A percentile compares a stretch with the other conserved stretches of the same genome.
Conservation (phyloP, 2,888 invertebrate genomes). For the Kuschelorhynchus macadamiae region DNA sequence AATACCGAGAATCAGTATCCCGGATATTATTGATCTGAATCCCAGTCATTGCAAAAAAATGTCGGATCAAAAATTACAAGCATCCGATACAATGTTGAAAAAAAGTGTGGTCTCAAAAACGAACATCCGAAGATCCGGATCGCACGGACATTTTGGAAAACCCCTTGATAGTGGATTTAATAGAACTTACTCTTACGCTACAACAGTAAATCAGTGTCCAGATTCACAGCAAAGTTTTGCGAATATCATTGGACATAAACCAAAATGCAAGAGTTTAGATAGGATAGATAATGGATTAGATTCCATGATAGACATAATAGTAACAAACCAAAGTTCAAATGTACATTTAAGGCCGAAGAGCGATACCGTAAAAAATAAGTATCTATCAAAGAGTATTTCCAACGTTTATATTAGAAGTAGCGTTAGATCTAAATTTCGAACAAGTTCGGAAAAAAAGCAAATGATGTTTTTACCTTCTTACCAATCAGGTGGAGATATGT, state of each 20-base stretch:
- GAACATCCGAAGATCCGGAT: constrained; percentile 57
- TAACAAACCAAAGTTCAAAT: constrained; percentile 67
- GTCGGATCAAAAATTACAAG: constrained; percentile 68
- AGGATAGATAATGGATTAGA: constrained; percentile 81
- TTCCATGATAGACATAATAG: constrained; percentile 80
- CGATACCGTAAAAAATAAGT: constrained; percentile 61
- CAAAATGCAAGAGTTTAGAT: constrained; percentile 80
- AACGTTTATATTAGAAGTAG: constrained; percentile 52
- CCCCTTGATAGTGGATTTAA: constrained; percentile 44
- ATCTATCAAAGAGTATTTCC: constrained; percentile 60
- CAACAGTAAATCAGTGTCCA: constrained; percentile 49
- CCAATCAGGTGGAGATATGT: constrained; percentile 64
- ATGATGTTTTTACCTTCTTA: constrained; percentile 65
- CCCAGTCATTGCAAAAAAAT: constrained; percentile 40
- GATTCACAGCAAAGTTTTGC: constrained; percentile 46
- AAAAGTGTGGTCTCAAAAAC: constrained; percentile 41
- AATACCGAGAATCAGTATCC: constrained; percentile 17
- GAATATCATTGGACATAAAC: constrained; percentile 48
- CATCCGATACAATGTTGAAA: constrained; percentile 26
- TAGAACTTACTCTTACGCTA: constrained; percentile 51
- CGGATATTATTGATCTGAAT: constrained; percentile 21
- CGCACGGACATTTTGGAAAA: constrained; percentile 52
- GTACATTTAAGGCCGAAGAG: constrained; percentile 56
- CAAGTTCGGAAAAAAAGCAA: constrained; percentile 64
- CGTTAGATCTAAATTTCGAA: constrained; percentile 52